phyloP scores from a whole-genome alignment of 2,888 invertebrate species.

The Calameuta idolon region DNA sequence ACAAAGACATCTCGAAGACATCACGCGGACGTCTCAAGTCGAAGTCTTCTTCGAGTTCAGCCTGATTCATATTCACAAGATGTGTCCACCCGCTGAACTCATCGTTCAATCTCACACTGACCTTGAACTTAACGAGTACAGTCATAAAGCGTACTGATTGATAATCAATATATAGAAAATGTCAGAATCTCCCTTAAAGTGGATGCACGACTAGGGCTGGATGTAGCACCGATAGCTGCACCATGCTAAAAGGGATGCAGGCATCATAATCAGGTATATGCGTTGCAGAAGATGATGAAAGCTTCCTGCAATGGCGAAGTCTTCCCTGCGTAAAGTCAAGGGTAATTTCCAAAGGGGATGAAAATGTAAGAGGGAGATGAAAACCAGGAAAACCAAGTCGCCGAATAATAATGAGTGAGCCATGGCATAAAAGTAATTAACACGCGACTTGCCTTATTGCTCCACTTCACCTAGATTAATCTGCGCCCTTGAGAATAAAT shows the following conservation, averaged over 20 bases:
- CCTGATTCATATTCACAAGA: too few species aligned
- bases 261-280: background rate
- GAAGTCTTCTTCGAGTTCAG: too few species aligned
- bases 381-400: background rate
- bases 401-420: conserved; percentile 18
- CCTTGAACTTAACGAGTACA: background rate
- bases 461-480: background rate
- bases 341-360: background rate
- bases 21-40: too few species aligned
- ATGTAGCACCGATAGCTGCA: background rate
- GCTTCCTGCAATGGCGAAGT: background rate
- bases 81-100: background rate
- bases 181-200: background rate
- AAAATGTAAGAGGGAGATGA: background rate
- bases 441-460: conserved; percentile 6
- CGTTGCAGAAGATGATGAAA: background rate
- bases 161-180: background rate
- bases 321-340: background rate
- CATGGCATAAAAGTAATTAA: conserved; percentile 22
- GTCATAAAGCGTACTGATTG: background rate
- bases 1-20: too few species aligned
- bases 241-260: background rate
- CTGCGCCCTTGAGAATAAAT: conserved; percentile 29
- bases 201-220: background rate
- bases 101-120: background rate